phyloP scores from a whole-genome alignment of 2,113 vertebrate species.

The Corythornis cristatus region DNA sequence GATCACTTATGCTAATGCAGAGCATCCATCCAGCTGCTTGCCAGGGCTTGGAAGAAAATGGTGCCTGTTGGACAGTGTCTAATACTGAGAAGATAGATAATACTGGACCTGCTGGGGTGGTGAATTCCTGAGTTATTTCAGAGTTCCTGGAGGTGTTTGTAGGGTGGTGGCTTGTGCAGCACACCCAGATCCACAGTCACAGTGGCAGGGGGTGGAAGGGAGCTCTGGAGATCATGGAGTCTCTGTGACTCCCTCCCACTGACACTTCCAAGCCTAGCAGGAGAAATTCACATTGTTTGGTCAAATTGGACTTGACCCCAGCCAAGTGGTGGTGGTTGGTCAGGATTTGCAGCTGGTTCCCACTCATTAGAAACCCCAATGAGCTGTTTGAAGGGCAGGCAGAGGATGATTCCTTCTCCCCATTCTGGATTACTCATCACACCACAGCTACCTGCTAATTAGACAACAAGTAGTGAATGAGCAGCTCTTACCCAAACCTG shows the following conservation, averaged over 20 bases:
- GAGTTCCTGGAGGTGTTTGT: not conserved
- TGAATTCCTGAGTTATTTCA: not conserved
- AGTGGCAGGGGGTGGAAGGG: no score
- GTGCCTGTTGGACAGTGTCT: not conserved
- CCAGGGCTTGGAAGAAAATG: constrained; percentile 6
- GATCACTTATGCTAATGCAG: constrained; percentile 46
- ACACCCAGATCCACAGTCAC: not conserved
- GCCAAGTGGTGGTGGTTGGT: constrained; percentile 28
- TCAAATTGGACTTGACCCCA: constrained; percentile 13
- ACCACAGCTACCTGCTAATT: constrained; percentile 18
- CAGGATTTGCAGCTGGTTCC: constrained; percentile 19
- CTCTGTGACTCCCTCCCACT: not conserved
- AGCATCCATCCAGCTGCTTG: constrained; percentile 6
- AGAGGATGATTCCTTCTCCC: constrained; percentile 12
- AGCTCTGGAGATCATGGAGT: no score
- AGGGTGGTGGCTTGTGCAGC: not conserved
- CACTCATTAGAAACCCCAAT: constrained; percentile 27
- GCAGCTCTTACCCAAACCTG: not conserved
- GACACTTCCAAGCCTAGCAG: not conserved
- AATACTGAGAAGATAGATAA: not conserved
- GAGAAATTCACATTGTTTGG: not conserved
- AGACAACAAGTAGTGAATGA: constrained; percentile 4
- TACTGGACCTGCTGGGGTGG: not conserved
- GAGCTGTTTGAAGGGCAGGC: constrained; percentile 19
- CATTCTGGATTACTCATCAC: constrained; percentile 3